phyloP scores from a whole-genome alignment of 2,888 invertebrate genomes.

The Acrocyrtus sp. region DNA sequence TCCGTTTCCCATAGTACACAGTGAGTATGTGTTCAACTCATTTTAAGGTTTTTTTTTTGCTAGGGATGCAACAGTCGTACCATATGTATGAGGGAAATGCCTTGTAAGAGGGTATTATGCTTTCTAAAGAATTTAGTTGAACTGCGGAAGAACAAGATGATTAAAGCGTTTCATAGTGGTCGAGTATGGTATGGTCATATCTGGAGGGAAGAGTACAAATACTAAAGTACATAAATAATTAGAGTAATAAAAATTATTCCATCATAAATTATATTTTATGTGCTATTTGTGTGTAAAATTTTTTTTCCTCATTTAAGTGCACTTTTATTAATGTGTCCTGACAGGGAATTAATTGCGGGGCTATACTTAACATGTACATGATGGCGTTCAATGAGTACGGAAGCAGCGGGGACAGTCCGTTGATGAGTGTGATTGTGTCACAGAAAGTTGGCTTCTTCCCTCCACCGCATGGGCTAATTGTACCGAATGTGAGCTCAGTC shows the following conservation, averaged over 20 bases:
- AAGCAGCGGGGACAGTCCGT: slow-evolving; percentile 55
- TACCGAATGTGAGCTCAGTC: slow-evolving; percentile 56
- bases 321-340: slow-evolving; percentile 2
- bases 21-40: neutral
- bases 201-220: too few relatives aligned
- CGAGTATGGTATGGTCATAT: too few relatives aligned
- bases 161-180: too few relatives aligned
- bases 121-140: too few relatives aligned
- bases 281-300: too few relatives aligned
- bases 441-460: slow-evolving; percentile 54
- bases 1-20: slow-evolving; percentile 3
- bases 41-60: neutral
- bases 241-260: too few relatives aligned
- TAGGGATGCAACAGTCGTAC: too few relatives aligned
- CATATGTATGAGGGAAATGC: too few relatives aligned
- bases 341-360: slow-evolving; percentile 58
- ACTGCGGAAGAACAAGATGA: too few relatives aligned
- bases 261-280: too few relatives aligned
- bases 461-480: slow-evolving; percentile 50
- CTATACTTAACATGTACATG: slow-evolving; percentile 62
- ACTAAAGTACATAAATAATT: too few relatives aligned
- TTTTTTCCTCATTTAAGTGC: neutral
- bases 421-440: slow-evolving; percentile 59
- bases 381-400: slow-evolving; percentile 60
- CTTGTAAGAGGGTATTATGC: too few relatives aligned